Evolutionary conservation across 2,888 invertebrate genomes (phyloP), one percentile per base, ranked within the genome.

Genomic region (Alloscopus bannaensis): DNA sequence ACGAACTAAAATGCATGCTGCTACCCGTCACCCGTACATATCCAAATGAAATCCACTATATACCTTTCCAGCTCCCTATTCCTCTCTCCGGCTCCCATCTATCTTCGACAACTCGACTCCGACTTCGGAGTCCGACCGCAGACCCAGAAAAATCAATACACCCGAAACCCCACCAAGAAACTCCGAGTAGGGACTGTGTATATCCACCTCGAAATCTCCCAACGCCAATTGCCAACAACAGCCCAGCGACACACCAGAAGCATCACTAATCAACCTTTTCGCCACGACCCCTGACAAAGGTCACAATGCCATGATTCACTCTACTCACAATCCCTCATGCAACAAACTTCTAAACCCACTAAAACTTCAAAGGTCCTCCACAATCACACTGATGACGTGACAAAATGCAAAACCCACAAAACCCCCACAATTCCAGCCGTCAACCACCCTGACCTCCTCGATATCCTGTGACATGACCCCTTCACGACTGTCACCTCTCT

Each of bases 101-200:
- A 22, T 24, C 11, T 29, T 60, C 55, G 57, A 28, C 66, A 28
- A 40, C 76, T 76, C 76, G 76, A 69, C 76, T 69, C 62, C 76
- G 76, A 69, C 76, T 75, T 80, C 80, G 80, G 62, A 45, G 40
- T 45, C 64, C 50, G 62, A 60, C 69, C 69, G 50, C 69, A 75
- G 73, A 69, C n/a, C 64, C 73, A 73, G 64, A 72, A 80, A 79
- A 80, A 80, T 80, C 80, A 69, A 80, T 80, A 80, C 69, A 69
- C 36, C 73, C 73, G 80, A 80, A 80, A 69, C 73, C 64, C 55
- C 64, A 62, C 73, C 69, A 66, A 47, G 55, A 75, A 50, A 47
- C 20, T 65, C 73, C 73, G 73, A 75, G 11, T 22, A 57, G 20
- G 52, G 59, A 70, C 47, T 60, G 16, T 57, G 24, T 52, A 52